phyloP scores from a whole-genome alignment of 2,888 invertebrate genomes.

The Heliconius charithonia region DNA sequence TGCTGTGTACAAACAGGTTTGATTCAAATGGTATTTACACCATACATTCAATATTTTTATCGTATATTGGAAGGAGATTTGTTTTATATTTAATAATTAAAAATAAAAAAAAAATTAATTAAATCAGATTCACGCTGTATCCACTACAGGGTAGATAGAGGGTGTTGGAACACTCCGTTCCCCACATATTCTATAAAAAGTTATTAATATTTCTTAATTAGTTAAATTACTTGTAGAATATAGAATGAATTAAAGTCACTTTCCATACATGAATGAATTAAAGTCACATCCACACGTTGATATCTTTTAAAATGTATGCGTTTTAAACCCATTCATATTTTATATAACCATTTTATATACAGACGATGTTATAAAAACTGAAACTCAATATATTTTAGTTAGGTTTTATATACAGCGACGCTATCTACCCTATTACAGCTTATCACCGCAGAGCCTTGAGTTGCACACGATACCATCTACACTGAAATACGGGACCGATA shows the following conservation, averaged over 20 bases:
- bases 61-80: too few species aligned
- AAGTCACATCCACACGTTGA: too few species aligned
- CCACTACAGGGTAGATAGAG: neutral
- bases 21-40: neutral
- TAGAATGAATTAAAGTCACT: too few species aligned
- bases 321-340: neutral
- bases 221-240: too few species aligned
- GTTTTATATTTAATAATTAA: too few species aligned
- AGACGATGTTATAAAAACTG: neutral
- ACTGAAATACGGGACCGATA: slow-evolving; percentile 48
- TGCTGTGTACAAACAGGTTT: slow-evolving; percentile 30
- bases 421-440: slow-evolving; percentile 43
- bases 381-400: slow-evolving; percentile 26
- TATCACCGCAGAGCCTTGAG: slow-evolving; percentile 45
- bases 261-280: too few species aligned
- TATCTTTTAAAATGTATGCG: too few species aligned
- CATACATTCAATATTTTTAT: slow-evolving; percentile 1
- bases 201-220: too few species aligned
- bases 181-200: neutral
- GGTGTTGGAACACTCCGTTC: neutral
- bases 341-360: neutral
- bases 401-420: slow-evolving; percentile 36
- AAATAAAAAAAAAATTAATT: too few species aligned
- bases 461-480: slow-evolving; percentile 47
- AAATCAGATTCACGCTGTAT: neutral